Evolutionary conservation across 2,888 invertebrate genomes (phyloP), one percentile per base, ranked within the genome.

Genomic region (Cataglyphis livida): DNA sequence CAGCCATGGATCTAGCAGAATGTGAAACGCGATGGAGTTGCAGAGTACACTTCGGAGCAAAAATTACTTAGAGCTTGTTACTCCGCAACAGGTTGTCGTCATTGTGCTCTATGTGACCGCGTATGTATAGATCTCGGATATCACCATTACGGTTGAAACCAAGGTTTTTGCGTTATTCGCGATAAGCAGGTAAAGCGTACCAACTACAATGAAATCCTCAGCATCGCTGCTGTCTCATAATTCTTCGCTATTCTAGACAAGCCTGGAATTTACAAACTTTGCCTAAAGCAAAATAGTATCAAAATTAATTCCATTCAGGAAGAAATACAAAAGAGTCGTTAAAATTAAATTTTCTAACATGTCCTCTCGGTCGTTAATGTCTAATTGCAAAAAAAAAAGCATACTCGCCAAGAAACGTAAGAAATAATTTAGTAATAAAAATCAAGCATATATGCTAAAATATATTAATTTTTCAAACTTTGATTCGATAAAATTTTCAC

Each of bases 11-110:
- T 21, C 48, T 44, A 44, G 65, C 73, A 41, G 68, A 73, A 59
- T 78, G 81, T 84, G 73, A 84, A 88, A 87, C 82, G 66, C 71
- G 81, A 82, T 76, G 71, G 82, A 88, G 83, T 88, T 84, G 74
- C 76, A 1, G 38, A 48, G 15, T 74, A 48, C 82, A 73, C 66
- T 44, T 38, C 62, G 62, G 44, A 35, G 83, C 79, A 88, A 88
- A 88, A 88, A 88, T 88, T 84, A 85, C 85, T 85, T 78, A 48
- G 68, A 35, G 73, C 82, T 88, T 82, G 87, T 88, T 87, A 88
- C 84, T 28, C 35, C 35, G 88, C 89, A 89, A 89, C 89, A 89
- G 89, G 89, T 89, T 87, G 89, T 71, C 81, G 74, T 44, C 48
- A 48, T 74, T 64, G 76, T 74, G 81, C 68, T 83, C 81, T 78